These are phyloP conservation scores for Eueides isabella DNA, from an alignment of 1,140 invertebrate genomes.

Conservation along the genomic window DNA sequence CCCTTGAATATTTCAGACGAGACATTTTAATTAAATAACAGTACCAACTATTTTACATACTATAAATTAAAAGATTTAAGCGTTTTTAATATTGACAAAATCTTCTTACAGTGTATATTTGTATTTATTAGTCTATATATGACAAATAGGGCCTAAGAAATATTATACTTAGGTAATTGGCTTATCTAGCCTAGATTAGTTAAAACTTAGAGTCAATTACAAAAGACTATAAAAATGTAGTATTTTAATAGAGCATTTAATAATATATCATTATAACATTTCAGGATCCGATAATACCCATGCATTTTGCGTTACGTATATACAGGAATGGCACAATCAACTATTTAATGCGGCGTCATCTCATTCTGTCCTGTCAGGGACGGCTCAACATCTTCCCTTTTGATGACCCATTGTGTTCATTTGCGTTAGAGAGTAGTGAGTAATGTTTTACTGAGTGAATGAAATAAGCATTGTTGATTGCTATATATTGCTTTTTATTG, in stretches of 20 bases:
- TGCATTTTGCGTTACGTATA: conserved; percentile 94
- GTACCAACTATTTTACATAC: not conserved
- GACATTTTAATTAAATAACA: not conserved
- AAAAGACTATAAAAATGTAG: not conserved
- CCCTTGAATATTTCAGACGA: not conserved
- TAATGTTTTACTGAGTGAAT: conserved; percentile 59
- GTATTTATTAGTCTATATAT: too few species aligned
- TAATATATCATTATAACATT: conserved; percentile 48
- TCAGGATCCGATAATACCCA: conserved; percentile 92
- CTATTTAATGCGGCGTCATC: conserved; percentile 95
- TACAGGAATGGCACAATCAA: conserved; percentile 95
- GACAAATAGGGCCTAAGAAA: too few species aligned
- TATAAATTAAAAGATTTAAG: too few species aligned
- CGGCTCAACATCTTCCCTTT: conserved; percentile 97
- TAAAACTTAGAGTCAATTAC: not conserved
- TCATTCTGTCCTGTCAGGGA: conserved; percentile 95
- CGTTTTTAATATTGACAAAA: too few species aligned
- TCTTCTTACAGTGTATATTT: too few species aligned
- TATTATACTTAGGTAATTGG: too few species aligned
- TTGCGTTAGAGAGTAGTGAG: conserved; percentile 98
- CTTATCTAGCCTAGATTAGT: not conserved
- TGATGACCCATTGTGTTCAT: conserved; percentile 96
- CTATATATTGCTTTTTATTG: not conserved
- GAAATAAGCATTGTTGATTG: not conserved
- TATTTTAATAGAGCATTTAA: not conserved